A percentile compares a stretch with the other conserved stretches of the same genome.
phyloP scores from a whole-genome alignment of 2,113 vertebrate genomes.

The Bubo scandiacus region DNA sequence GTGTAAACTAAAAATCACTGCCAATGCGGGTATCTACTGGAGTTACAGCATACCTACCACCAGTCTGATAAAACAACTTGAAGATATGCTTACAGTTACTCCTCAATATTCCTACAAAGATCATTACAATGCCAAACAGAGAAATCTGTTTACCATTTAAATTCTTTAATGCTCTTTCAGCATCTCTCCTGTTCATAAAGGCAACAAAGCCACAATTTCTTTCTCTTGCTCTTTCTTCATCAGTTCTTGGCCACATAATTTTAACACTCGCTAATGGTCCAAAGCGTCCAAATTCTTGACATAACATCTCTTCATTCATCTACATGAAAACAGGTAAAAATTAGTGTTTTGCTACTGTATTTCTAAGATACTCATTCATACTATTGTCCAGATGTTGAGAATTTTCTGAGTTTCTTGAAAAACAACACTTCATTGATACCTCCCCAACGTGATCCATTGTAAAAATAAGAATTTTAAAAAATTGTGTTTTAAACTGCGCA shows the following conservation, averaged over 20 bases:
- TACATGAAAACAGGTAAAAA: constrained; percentile 47
- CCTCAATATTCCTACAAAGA: neutral
- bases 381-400: neutral
- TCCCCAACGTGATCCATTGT: neutral
- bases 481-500: neutral
- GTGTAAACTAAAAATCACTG: neutral
- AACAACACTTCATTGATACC: neutral
- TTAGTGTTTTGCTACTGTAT: neutral
- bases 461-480: neutral
- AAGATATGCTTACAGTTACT: neutral
- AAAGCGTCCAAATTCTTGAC: constrained; percentile 97
- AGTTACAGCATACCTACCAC: neutral
- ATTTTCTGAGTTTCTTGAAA: neutral
- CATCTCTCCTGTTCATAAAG: constrained; percentile 98
- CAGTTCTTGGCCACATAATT: constrained; percentile 99
- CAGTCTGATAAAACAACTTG: neutral
- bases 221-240: constrained; percentile 97
- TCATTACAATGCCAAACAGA: neutral
- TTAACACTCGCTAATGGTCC: constrained; percentile 97
- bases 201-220: constrained; percentile 99
- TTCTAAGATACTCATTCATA: neutral
- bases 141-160: constrained; percentile 85
- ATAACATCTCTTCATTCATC: constrained; percentile 99
- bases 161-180: constrained; percentile 96
- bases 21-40: neutral